phyloP scores from a whole-genome alignment of 2,113 vertebrate genomes.

The Accipiter cooperii region DNA sequence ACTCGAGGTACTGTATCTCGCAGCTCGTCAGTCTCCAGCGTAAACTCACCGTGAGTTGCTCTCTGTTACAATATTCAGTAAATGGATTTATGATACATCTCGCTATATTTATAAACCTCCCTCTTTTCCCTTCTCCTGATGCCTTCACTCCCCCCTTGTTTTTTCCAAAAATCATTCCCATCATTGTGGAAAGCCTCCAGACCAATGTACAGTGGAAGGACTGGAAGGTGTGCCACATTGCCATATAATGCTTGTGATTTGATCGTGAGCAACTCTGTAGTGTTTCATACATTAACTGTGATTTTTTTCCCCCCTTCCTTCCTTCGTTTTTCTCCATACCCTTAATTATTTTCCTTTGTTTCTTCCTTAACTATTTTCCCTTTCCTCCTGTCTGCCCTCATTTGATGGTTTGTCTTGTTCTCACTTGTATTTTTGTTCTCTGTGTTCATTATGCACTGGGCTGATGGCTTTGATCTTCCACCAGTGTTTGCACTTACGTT shows the following conservation, averaged over 20 bases:
- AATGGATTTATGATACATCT: slow-evolving; percentile 53
- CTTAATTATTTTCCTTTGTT: background rate
- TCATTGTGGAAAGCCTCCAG: slow-evolving; percentile 58
- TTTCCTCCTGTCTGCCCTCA: background rate
- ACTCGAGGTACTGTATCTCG: slow-evolving; percentile 89
- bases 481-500: slow-evolving; percentile 37
- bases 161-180: slow-evolving; percentile 26
- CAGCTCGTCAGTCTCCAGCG: slow-evolving; percentile 95
- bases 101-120: background rate
- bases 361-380: background rate
- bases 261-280: slow-evolving; percentile 43
- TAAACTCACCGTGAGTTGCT: slow-evolving; percentile 95
- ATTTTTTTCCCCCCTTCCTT: background rate
- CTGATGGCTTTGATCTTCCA: slow-evolving; percentile 40
- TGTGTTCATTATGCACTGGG: background rate
- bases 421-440: background rate
- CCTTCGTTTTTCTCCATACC: background rate
- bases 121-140: background rate
- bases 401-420: slow-evolving; percentile 1
- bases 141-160: background rate
- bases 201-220: slow-evolving; percentile 1
- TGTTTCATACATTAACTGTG: background rate
- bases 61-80: slow-evolving; percentile 75
- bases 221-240: background rate
- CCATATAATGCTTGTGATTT: slow-evolving; percentile 27